Evolutionary conservation across 2,113 vertebrate species (phyloP).

Genomic region (Scomber scombrus): DNA sequence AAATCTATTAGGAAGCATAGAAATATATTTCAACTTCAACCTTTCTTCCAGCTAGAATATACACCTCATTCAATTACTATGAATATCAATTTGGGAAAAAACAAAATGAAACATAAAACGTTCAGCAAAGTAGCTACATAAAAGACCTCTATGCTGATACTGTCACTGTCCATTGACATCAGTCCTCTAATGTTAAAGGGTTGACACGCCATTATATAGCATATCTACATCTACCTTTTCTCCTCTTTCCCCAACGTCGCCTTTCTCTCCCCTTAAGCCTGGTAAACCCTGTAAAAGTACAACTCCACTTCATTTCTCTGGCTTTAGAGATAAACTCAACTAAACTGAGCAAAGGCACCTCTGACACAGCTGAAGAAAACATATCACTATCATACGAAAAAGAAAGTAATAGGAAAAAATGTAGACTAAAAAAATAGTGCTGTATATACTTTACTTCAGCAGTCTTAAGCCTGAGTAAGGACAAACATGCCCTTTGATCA

Average conservation of each 20-base stretch:
- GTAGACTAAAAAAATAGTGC: too few relatives aligned
- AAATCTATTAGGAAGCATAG: not conserved
- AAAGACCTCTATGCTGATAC: not conserved
- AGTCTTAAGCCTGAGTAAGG: too few relatives aligned
- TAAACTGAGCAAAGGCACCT: conserved; percentile 2
- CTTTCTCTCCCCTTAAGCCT: conserved; percentile 97
- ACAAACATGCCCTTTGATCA: too few relatives aligned
- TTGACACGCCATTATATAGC: conserved; percentile 49
- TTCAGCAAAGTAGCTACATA: not conserved
- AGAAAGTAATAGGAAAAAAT: too few relatives aligned
- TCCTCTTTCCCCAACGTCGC: conserved; percentile 97
- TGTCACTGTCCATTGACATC: conserved; percentile 86
- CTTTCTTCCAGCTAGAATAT: not conserved
- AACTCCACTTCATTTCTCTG: conserved; percentile 76
- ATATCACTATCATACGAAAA: not conserved
- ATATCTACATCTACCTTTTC: conserved; percentile 94
- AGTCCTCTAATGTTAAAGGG: conserved; percentile 69
- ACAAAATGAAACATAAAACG: not conserved
- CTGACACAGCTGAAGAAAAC: conserved; percentile 10
- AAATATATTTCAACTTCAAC: not conserved
- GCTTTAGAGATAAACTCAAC: conserved; percentile 2
- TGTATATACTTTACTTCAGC: too few relatives aligned
- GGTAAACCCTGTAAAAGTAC: conserved; percentile 94
- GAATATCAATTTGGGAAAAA: not conserved
- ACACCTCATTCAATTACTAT: too few relatives aligned